phyloP scores from a whole-genome alignment of 2,888 invertebrate species.

The Nemotelus nigrinus region DNA sequence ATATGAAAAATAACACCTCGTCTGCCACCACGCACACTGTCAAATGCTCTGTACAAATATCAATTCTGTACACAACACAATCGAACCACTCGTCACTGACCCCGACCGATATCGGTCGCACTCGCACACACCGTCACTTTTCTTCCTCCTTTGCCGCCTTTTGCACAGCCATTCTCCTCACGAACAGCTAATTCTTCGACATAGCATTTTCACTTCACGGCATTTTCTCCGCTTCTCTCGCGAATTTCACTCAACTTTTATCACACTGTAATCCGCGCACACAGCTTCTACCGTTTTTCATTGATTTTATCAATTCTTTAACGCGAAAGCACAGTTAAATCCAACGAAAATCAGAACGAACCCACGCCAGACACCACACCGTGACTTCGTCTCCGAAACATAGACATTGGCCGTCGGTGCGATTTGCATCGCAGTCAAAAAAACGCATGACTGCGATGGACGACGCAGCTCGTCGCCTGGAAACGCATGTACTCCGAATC shows the following conservation, averaged over 20 bases:
- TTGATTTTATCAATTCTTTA: conserved; percentile 31
- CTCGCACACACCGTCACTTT: not conserved
- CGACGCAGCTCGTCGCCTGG: too few relatives aligned
- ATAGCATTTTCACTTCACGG: not conserved
- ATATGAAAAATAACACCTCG: not conserved
- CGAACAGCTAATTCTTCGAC: not conserved
- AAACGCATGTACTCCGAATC: too few relatives aligned
- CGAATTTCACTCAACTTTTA: not conserved
- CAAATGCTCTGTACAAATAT: not conserved
- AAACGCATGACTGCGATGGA: too few relatives aligned
- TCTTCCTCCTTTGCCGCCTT: conserved; percentile 6
- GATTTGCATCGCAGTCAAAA: too few relatives aligned
- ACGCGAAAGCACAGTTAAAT: conserved; percentile 6
- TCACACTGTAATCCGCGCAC: not conserved
- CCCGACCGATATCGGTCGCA: conserved; percentile 4
- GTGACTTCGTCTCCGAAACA: not conserved
- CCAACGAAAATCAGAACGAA: conserved; percentile 10
- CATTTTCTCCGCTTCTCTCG: conserved; percentile 15
- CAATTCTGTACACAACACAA: conserved; percentile 1
- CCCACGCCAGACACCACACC: not conserved
- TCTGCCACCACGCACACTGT: not conserved
- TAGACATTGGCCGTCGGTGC: too few relatives aligned
- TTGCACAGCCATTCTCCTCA: not conserved
- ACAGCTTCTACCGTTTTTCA: conserved; percentile 8
- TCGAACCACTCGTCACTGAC: conserved; percentile 18